phyloP scores from a whole-genome alignment of 2,797 vertebrate genomes.

The Danio choprae region DNA sequence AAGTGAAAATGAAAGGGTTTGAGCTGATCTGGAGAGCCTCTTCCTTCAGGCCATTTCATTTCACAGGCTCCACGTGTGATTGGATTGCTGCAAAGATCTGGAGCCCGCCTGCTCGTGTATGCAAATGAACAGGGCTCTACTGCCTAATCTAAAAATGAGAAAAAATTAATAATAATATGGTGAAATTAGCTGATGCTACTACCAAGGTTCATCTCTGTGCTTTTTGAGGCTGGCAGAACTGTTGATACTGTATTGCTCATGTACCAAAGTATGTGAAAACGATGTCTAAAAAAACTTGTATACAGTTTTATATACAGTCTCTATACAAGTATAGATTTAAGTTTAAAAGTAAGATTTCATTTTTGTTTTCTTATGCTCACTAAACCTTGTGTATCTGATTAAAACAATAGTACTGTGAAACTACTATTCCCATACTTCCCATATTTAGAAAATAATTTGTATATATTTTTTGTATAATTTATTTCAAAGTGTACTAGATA shows the following conservation, averaged over 20 bases:
- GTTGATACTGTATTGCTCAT: background rate
- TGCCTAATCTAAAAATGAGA: background rate
- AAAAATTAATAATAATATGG: background rate
- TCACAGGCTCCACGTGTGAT: background rate
- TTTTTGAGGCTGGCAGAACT: background rate
- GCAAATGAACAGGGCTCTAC: background rate
- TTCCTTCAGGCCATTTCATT: conserved; percentile 31
- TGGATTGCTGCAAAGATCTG: conserved; percentile 7
- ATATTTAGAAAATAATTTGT: too few relatives aligned
- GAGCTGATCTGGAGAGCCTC: conserved; percentile 17
- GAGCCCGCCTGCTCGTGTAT: background rate
- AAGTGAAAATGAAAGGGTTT: conserved; percentile 22
- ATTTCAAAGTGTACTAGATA: too few relatives aligned
- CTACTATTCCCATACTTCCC: too few relatives aligned
- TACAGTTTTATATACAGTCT: too few relatives aligned
- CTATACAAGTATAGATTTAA: too few relatives aligned
- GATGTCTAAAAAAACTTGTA: too few relatives aligned
- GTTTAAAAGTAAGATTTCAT: too few relatives aligned
- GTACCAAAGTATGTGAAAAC: background rate
- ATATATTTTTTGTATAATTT: too few relatives aligned
- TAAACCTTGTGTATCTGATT: too few relatives aligned
- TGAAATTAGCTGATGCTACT: background rate
- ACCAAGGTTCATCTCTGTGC: background rate
- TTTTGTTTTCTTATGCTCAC: too few relatives aligned
- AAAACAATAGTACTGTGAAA: too few relatives aligned